These are phyloP conservation scores for Acleris holmiana DNA, from an alignment of 2,888 invertebrate genomes.

Conservation along the genomic window DNA sequence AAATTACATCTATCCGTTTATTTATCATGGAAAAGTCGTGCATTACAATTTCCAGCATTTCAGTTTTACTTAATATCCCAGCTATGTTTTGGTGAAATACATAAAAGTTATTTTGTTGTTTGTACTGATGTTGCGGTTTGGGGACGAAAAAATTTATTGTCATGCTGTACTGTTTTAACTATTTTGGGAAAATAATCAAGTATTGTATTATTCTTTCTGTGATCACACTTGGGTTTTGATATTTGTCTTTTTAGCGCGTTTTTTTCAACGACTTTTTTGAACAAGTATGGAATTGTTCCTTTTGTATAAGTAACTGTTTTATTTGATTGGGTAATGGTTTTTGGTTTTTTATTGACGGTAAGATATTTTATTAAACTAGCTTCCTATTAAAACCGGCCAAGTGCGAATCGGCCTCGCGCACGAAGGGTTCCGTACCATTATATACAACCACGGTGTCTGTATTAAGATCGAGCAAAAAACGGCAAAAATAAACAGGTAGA, in stretches of 20 bases:
- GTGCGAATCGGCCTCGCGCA: too few species aligned
- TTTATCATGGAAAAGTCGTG: too few species aligned
- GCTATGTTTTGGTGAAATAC: slow-evolving; percentile 3
- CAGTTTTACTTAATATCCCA: slow-evolving; percentile 5
- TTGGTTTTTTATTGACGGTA: not conserved
- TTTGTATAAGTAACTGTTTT: not conserved
- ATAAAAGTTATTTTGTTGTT: not conserved
- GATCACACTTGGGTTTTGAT: too few species aligned
- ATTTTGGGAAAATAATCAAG: not conserved
- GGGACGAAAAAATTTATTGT: slow-evolving; percentile 1
- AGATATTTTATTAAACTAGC: slow-evolving; percentile 2
- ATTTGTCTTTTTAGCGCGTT: not conserved
- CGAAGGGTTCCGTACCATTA: too few species aligned
- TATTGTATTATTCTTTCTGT: not conserved
- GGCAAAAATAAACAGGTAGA: too few species aligned
- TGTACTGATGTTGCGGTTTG: not conserved
- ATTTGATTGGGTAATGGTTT: not conserved
- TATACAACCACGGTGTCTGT: too few species aligned
- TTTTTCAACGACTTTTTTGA: not conserved
- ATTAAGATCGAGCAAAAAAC: too few species aligned
- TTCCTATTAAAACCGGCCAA: too few species aligned
- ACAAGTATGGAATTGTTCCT: slow-evolving; percentile 5
- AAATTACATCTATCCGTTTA: too few species aligned
- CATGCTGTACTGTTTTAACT: not conserved
- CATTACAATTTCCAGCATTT: not conserved